These are phyloP conservation scores for Dioctria rufipes DNA, from an alignment of 2,888 invertebrate species.

Conservation along the genomic window DNA sequence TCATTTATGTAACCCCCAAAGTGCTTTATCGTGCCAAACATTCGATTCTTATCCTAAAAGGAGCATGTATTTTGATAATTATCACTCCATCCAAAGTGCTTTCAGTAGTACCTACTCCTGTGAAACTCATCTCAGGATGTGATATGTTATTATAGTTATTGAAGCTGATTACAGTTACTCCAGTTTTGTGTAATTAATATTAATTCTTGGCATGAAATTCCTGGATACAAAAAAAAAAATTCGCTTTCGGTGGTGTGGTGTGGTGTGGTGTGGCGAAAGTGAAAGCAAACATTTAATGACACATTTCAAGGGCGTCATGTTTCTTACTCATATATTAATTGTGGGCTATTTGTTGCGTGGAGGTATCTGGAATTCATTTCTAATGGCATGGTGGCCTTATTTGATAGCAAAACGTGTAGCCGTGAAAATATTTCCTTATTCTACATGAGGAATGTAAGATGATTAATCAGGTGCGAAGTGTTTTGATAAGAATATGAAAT, in stretches of 20 bases:
- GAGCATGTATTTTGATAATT: background rate
- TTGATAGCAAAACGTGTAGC: background rate
- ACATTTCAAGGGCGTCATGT: background rate
- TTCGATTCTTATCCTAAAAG: background rate
- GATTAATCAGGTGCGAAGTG: no score
- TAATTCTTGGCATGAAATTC: background rate
- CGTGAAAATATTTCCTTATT: background rate
- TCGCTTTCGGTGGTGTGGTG: no score
- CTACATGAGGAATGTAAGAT: background rate
- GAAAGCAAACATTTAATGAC: conserved; percentile 2
- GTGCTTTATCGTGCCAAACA: background rate
- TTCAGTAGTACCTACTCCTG: background rate
- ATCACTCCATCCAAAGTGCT: background rate
- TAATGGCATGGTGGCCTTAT: background rate
- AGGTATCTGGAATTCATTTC: background rate
- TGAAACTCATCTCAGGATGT: background rate
- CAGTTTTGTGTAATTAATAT: background rate
- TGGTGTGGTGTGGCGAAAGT: background rate
- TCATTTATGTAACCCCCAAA: background rate
- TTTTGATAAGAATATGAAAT: no score
- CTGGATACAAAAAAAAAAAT: background rate
- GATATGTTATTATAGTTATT: background rate
- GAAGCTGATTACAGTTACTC: background rate
- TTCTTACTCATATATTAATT: background rate
- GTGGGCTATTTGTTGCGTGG: background rate